Evolutionary conservation across 2,113 vertebrate species (phyloP).

Genomic region (Anguilla rostrata): DNA sequence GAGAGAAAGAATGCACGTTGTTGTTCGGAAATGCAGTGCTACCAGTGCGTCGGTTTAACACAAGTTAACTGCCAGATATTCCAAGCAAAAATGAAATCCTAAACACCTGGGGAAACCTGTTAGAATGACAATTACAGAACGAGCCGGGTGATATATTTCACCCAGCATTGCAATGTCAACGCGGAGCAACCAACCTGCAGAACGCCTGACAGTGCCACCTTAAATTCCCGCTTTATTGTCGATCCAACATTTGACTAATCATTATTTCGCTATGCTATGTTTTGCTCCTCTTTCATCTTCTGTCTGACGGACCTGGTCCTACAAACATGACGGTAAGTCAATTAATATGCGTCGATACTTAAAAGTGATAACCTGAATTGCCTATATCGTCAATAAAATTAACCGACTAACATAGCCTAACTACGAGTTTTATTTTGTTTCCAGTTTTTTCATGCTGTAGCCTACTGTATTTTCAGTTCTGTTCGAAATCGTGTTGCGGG

Average conservation of each 20-base stretch:
- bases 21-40: not conserved
- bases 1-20: not conserved
- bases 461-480: not conserved
- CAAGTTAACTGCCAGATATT: not conserved
- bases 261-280: conserved; percentile 2
- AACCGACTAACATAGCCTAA: too few species aligned
- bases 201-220: not conserved
- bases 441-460: not conserved
- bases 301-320: not conserved
- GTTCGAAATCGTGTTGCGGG: not conserved
- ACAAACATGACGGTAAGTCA: conserved; percentile 32
- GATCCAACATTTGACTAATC: not conserved
- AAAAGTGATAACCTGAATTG: not conserved
- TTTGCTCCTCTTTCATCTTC: not conserved
- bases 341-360: not conserved
- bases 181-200: not conserved
- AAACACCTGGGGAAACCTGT: not conserved
- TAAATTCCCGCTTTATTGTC: not conserved
- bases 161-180: not conserved
- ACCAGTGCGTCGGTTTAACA: not conserved
- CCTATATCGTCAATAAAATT: too few species aligned
- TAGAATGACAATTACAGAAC: not conserved
- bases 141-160: not conserved
- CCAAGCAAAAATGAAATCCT: not conserved
- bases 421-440: too few species aligned